Conservation (phyloP, 2,113 vertebrate genomes). For the Rostratula benghalensis region DNA sequence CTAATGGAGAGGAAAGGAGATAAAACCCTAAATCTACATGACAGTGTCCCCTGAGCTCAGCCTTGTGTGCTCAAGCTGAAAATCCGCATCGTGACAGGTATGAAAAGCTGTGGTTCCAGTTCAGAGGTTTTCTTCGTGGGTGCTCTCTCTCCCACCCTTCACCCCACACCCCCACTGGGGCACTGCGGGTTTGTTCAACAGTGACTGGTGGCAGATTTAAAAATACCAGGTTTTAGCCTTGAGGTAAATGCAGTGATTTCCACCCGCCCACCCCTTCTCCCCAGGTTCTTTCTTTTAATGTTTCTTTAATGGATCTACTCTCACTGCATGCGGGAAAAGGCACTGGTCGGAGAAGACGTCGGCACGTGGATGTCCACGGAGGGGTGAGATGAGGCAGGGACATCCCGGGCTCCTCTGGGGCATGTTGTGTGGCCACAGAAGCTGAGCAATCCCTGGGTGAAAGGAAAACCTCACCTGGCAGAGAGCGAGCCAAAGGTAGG, state of each 20-base stretch:
- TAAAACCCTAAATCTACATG: constrained; percentile 45
- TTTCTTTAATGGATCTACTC: not conserved
- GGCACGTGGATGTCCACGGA: rapidly evolving
- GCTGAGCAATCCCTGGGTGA: not conserved
- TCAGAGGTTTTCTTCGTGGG: not conserved
- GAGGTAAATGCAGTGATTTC: not conserved
- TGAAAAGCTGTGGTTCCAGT: not conserved
- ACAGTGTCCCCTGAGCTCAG: constrained; percentile 58
- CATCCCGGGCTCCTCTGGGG: not conserved
- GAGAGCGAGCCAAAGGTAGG: not conserved
- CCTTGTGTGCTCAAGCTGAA: constrained; percentile 40
- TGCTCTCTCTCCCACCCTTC: not conserved
- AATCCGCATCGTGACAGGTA: constrained; percentile 40
- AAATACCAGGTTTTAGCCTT: not conserved
- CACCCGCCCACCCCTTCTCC: too few relatives aligned
- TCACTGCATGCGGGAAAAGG: not conserved
- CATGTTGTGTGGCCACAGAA: not conserved
- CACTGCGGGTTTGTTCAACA: rapidly evolving
- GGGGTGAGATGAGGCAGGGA: not conserved
- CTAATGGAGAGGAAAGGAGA: constrained; percentile 43
- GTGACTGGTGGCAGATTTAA: not conserved
- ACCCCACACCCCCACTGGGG: not conserved
- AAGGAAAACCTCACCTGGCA: not conserved
- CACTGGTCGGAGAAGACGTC: not conserved
- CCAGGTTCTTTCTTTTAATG: not conserved